Evolutionary conservation across 1,140 invertebrate species (phyloP).

Genomic region (Epicauta chinensis): DNA sequence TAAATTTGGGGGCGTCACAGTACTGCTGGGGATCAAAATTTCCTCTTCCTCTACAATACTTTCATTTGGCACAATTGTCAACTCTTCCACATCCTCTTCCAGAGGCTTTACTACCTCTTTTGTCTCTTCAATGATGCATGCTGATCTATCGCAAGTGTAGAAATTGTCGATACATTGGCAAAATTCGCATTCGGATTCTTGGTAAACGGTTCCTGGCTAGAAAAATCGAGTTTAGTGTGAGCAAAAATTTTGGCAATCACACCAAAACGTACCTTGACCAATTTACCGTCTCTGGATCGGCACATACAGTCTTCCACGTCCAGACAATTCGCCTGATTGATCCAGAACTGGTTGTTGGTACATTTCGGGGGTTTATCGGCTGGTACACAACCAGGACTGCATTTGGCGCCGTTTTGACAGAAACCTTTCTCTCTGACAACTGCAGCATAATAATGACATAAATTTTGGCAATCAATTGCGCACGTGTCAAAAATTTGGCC

Average conservation of each 20-base stretch:
- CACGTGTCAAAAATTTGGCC: constrained; percentile 46
- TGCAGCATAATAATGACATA: constrained; percentile 49
- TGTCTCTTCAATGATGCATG: constrained; percentile 36
- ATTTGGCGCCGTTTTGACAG: constrained; percentile 44
- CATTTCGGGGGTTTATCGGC: constrained; percentile 21
- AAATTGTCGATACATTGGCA: constrained; percentile 73
- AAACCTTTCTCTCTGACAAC: constrained; percentile 40
- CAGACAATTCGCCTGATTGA: constrained; percentile 64
- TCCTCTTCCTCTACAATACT: not conserved
- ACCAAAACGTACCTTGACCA: constrained; percentile 56
- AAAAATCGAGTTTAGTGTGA: constrained; percentile 26
- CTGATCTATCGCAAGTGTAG: constrained; percentile 55
- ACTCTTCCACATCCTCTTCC: not conserved
- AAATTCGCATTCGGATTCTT: constrained; percentile 55
- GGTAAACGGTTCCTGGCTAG: constrained; percentile 52
- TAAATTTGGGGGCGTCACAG: constrained; percentile 26
- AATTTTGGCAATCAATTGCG: constrained; percentile 48
- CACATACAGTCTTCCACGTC: constrained; percentile 63
- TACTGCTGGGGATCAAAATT: not conserved
- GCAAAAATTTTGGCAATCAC: constrained; percentile 4
- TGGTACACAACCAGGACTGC: constrained; percentile 45
- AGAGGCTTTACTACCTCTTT: no score
- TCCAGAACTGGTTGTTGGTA: constrained; percentile 50
- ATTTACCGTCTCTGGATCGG: constrained; percentile 50
- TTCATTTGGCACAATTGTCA: not conserved